phyloP scores from a whole-genome alignment of 2,888 invertebrate genomes.

The Polietes domitor region DNA sequence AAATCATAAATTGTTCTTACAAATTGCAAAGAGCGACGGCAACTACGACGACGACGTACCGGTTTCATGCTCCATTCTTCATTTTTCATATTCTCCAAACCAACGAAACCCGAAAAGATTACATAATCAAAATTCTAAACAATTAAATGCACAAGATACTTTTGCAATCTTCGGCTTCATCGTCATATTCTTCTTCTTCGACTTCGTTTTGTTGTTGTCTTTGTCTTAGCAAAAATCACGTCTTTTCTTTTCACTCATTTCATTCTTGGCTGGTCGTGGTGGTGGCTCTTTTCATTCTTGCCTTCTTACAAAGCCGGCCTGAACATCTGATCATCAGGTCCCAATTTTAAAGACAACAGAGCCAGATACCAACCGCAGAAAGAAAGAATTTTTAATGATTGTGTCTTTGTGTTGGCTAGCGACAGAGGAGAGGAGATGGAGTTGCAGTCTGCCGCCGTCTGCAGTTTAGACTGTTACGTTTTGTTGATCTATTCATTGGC shows the following conservation, averaged over 20 bases:
- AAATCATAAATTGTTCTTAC: conserved; percentile 25
- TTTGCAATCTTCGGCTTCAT: not conserved
- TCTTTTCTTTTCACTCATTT: not conserved
- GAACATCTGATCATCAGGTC: not conserved
- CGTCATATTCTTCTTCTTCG: no score
- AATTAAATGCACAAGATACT: conserved; percentile 60
- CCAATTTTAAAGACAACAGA: not conserved
- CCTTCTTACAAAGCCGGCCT: not conserved
- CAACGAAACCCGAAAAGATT: conserved; percentile 11
- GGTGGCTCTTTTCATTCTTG: not conserved
- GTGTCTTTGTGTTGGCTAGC: conserved; percentile 4
- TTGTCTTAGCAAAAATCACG: not conserved
- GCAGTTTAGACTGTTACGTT: conserved; percentile 34
- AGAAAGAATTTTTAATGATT: conserved; percentile 9
- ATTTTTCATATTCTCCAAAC: not conserved
- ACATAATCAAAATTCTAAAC: conserved; percentile 61
- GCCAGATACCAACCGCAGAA: not conserved
- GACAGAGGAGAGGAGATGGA: no score
- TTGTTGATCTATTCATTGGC: conserved; percentile 46
- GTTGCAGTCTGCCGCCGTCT: not conserved
- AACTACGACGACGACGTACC: not conserved
- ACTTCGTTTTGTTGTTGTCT: no score
- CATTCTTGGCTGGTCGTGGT: not conserved
- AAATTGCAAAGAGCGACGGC: conserved; percentile 20
- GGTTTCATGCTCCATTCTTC: not conserved